Evolutionary conservation across 1,140 invertebrate species (phyloP), one percentile per base, ranked within the genome.

Genomic region (Augochlora pura): DNA sequence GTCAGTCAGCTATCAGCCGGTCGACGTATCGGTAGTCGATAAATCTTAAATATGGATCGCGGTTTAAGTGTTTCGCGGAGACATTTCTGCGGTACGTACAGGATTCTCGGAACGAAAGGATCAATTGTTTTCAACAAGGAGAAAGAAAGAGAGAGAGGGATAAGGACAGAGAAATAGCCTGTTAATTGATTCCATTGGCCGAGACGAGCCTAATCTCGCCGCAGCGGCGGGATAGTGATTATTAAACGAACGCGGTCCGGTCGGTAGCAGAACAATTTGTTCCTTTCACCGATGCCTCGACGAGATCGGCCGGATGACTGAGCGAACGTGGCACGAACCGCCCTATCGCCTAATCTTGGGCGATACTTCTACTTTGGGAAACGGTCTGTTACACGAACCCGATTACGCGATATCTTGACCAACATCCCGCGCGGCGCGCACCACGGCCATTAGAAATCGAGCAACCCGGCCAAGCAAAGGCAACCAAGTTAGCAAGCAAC

Each of bases 181-280:
- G 32, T 32, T 32, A 32, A 32, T 32, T 32, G 32, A 57, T 57
- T n/a, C 21, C 9, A 57, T 32, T 57, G 57, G 63, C 27, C 69
- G 64, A 57, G 65, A 46, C 9, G 38, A 23, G 9, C 62, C n/a
- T 65, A 74, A 39, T 42, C 7, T 21, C 23, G 62, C 67, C 23
- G 62, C 25, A 38, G 57, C 18, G 14, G 42, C 25, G 2, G 52
- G 64, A 59, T 65, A 65, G 52, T 62, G 82, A 77, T 78, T 83
- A 83, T 82, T 73, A 82, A 52, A 72, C 42, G 64, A 59, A 73
- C 49, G 16, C n/a, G 8, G 38, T 10, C 49, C 39, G 52, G 16
- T 23, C 49, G 59, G 66, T 78, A 71, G 64, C 63, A 67, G 68
- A 25, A 78, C 60, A 83, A 83, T 83, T 83, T 72, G 59, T 82